phyloP scores from a whole-genome alignment of 2,113 vertebrate species.

The Tylochromis polylepis region DNA sequence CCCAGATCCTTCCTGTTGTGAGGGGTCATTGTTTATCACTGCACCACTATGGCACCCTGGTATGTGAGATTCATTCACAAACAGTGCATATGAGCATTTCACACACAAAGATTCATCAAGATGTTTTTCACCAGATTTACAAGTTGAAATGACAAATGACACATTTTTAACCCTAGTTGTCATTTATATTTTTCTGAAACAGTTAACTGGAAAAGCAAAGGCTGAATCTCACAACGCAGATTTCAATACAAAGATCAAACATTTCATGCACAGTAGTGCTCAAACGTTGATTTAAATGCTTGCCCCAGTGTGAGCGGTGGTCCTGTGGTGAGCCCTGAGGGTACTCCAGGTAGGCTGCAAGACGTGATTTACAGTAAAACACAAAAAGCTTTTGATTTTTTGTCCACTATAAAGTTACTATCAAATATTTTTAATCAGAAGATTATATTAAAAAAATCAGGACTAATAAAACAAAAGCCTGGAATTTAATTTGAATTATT shows the following conservation, averaged over 20 bases:
- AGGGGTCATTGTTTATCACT: not conserved
- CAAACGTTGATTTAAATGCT: not conserved
- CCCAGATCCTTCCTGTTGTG: fast-evolving
- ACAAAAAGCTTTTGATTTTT: not conserved
- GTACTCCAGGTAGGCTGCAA: not conserved
- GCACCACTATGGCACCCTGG: fast-evolving
- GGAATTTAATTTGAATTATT: fast-evolving
- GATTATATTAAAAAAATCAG: not conserved
- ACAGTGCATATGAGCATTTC: not conserved
- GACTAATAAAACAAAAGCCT: fast-evolving
- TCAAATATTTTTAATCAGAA: not conserved
- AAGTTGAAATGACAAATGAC: fast-evolving
- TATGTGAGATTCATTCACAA: not conserved
- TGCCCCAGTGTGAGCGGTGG: not conserved
- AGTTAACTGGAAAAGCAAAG: not conserved
- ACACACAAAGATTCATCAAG: not conserved
- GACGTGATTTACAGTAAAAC: not conserved
- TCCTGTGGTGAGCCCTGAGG: fast-evolving
- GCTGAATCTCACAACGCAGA: not conserved
- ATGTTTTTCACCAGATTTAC: fast-evolving
- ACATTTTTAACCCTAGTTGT: not conserved
- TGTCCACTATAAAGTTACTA: not conserved
- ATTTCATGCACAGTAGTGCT: not conserved
- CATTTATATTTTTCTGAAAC: not conserved
- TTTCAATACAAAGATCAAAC: not conserved